Percentiles rank a stretch among this genome's conserved stretches.
These are phyloP conservation scores for Saxidomus purpurata DNA, from an alignment of 1,140 invertebrate species.

Conservation along the genomic window DNA sequence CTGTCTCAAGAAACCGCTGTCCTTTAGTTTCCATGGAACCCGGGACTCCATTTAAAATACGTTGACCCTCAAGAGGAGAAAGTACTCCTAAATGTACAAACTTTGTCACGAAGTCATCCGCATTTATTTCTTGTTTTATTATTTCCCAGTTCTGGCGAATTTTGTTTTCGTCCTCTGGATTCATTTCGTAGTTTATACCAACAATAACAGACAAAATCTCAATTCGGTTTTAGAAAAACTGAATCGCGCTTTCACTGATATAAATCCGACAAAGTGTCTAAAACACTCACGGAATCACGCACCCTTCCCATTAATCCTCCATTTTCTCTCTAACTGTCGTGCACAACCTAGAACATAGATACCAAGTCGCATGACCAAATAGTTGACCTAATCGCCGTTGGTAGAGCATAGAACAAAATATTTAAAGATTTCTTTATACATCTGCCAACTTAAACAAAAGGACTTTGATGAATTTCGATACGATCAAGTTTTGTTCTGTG, in stretches of 20 bases:
- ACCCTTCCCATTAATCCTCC: neutral
- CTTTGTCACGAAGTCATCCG: constrained; percentile 54
- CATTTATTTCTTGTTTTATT: constrained; percentile 63
- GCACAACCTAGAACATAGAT: neutral
- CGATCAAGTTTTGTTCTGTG: neutral
- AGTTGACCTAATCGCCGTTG: neutral
- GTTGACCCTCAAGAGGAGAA: neutral
- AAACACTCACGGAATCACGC: neutral
- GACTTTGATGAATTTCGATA: constrained; percentile 1
- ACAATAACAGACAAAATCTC: neutral
- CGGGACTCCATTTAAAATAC: constrained; percentile 14
- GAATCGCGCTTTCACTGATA: neutral
- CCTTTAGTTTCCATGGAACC: constrained; percentile 18
- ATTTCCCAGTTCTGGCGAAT: constrained; percentile 51
- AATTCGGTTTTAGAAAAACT: neutral
- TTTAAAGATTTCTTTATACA: neutral
- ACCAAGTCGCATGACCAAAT: constrained; percentile 32
- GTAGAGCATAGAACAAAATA: neutral
- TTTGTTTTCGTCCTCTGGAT: constrained; percentile 53
- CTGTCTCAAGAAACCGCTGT: constrained; percentile 48
- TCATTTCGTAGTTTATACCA: constrained; percentile 27
- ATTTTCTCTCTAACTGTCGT: neutral
- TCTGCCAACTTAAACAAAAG: constrained; percentile 40
- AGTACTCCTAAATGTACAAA: constrained; percentile 58
- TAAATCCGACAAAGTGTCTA: neutral